phyloP scores from a whole-genome alignment of 2,113 vertebrate genomes.

The Craseonycteris thonglongyai region DNA sequence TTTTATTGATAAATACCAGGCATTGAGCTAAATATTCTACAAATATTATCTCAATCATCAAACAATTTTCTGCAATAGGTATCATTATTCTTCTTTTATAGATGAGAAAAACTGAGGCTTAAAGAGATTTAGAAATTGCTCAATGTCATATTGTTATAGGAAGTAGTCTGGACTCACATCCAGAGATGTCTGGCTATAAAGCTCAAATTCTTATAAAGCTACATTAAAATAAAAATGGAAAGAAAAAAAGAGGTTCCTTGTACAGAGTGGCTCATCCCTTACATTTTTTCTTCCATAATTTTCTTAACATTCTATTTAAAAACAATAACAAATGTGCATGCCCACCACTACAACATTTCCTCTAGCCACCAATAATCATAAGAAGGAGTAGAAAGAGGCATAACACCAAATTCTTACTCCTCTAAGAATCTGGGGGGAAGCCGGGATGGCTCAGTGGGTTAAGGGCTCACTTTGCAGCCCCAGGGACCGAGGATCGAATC shows the following conservation, averaged over 20 bases:
- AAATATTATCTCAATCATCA: background rate
- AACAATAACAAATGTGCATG: background rate
- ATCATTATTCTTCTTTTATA: background rate
- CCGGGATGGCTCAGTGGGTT: too few relatives aligned
- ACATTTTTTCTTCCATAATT: background rate
- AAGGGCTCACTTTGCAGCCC: too few relatives aligned
- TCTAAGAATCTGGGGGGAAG: background rate
- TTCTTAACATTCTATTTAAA: background rate
- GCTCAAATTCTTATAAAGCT: background rate
- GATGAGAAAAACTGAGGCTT: background rate
- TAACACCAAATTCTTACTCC: background rate
- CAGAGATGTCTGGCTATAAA: background rate
- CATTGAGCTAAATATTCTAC: background rate
- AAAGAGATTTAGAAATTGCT: background rate
- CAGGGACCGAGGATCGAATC: too few relatives aligned
- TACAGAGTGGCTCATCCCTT: background rate
- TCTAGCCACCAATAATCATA: background rate
- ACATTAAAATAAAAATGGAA: background rate
- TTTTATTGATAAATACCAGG: background rate
- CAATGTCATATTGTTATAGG: background rate
- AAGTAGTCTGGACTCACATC: background rate
- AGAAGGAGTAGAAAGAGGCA: background rate
- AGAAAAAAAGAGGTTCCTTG: background rate
- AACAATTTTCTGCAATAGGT: background rate
- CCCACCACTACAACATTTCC: background rate